Evolutionary conservation across 1,140 invertebrate species (phyloP).

Genomic region (Bicyclus anynana): DNA sequence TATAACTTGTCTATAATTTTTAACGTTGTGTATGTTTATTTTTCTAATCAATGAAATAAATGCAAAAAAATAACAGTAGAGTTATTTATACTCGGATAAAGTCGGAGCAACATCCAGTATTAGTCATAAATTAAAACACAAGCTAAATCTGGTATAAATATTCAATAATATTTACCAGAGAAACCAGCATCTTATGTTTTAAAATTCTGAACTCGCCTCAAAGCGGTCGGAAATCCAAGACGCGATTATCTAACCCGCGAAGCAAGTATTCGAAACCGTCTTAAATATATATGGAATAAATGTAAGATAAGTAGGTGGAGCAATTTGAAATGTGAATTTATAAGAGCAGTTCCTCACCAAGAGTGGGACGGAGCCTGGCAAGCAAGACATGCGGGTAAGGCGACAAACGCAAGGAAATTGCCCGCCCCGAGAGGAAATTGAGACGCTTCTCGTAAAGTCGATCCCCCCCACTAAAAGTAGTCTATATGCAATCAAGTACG

Average conservation of each 20-base stretch:
- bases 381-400: constrained; percentile 10
- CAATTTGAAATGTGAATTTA: background rate
- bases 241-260: background rate
- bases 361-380: background rate
- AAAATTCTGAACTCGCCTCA: no score
- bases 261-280: background rate
- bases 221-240: background rate
- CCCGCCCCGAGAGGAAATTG: constrained; percentile 46
- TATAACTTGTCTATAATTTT: no score
- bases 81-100: no score
- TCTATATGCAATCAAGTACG: constrained; percentile 38
- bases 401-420: constrained; percentile 56
- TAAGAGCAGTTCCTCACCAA: background rate
- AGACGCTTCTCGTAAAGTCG: constrained; percentile 44
- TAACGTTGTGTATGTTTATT: no score
- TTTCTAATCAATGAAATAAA: no score
- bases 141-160: no score
- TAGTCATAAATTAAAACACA: no score
- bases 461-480: constrained; percentile 31
- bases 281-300: background rate
- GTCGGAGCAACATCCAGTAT: no score
- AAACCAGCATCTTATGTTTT: no score
- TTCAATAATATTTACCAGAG: no score
- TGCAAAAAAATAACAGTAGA: no score
- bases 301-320: background rate